phyloP scores from a whole-genome alignment of 1,140 invertebrate genomes.

The Odontomachus brunneus region DNA sequence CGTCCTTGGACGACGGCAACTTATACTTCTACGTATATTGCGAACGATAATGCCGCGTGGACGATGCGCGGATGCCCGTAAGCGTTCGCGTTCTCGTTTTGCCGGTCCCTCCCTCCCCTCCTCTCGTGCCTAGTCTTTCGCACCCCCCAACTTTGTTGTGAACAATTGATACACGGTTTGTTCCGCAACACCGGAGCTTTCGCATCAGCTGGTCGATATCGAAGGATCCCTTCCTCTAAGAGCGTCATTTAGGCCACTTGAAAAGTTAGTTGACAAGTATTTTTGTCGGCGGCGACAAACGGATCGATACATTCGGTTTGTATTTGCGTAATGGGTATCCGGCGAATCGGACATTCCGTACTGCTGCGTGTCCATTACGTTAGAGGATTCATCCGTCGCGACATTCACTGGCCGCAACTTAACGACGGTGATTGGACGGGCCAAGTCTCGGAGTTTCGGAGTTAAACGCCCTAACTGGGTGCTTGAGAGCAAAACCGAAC shows the following conservation, averaged over 20 bases:
- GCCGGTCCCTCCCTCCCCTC: not conserved
- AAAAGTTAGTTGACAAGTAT: no score
- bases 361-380: not conserved
- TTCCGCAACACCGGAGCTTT: no score
- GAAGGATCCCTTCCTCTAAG: no score
- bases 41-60: slow-evolving; percentile 42
- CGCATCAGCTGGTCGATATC: no score
- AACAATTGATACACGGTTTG: no score
- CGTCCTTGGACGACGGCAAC: slow-evolving; percentile 6
- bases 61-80: slow-evolving; percentile 22
- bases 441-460: slow-evolving; percentile 53
- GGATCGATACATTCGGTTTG: not conserved
- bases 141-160: not conserved
- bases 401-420: slow-evolving; percentile 43
- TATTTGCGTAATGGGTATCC: slow-evolving; percentile 17
- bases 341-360: slow-evolving; percentile 6
- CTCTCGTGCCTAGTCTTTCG: no score
- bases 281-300: no score
- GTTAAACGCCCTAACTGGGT: slow-evolving; percentile 25
- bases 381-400: slow-evolving; percentile 27
- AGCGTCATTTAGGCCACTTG: no score
- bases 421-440: slow-evolving; percentile 54
- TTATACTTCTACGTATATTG: slow-evolving; percentile 12
- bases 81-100: slow-evolving; percentile 23
- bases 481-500: slow-evolving; percentile 43